Evolutionary conservation across 2,888 invertebrate species (phyloP).

Genomic region (Netelia fuscicornis): DNA sequence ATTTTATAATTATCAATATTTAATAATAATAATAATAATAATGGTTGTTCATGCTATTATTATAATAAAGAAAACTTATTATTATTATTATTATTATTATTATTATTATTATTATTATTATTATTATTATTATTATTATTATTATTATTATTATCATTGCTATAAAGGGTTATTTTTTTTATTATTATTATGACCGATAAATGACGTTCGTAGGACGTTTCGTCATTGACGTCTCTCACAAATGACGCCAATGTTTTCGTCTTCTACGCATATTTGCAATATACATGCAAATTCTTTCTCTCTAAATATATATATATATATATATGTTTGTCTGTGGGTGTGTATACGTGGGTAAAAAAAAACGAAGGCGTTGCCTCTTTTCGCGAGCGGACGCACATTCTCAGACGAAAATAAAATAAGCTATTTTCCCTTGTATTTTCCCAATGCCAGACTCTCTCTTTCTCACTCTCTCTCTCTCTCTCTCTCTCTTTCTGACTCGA

Average conservation of each 20-base stretch:
- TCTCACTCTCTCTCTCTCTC: slow-evolving; percentile 18
- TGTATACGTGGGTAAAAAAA: no score
- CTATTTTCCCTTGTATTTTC: neutral
- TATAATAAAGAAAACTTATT: neutral
- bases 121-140: no score
- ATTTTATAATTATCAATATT: no score
- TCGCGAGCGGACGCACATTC: neutral
- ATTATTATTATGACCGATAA: neutral
- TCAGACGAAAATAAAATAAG: neutral
- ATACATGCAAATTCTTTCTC: neutral
- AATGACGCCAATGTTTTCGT: neutral
- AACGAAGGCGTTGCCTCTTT: neutral
- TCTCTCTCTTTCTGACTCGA: slow-evolving; percentile 3
- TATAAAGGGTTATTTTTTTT: no score
- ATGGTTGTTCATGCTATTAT: neutral
- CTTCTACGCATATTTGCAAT: neutral
- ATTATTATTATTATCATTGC: no score
- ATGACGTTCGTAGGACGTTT: neutral
- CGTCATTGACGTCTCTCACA: neutral
- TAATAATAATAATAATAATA: no score
- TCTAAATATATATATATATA: neutral
- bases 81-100: no score
- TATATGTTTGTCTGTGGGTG: neutral
- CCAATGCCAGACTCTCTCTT: neutral
- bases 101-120: no score